Conservation (phyloP, 35 echinoderm and acorn worm genomes). For the Diadema setosum region DNA sequence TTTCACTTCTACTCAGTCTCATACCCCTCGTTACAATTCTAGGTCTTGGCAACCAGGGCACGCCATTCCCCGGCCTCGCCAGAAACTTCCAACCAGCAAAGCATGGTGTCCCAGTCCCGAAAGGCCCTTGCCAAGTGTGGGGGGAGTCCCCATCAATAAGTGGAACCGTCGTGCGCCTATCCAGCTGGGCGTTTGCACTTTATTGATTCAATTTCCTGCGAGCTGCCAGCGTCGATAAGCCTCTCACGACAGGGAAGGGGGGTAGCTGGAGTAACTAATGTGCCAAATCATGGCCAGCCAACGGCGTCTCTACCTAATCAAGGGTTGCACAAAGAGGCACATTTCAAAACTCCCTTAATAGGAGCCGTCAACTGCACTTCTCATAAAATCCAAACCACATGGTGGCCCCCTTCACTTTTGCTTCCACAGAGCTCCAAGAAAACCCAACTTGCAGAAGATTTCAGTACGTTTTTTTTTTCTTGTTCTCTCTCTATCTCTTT, state of each 20-base stretch:
- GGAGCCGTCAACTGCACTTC: constrained; percentile 2
- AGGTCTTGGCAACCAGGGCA: not conserved
- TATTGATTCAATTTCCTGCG: constrained; percentile 22
- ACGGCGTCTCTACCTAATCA: not conserved
- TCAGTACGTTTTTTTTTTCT: no score
- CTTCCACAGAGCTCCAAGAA: not conserved
- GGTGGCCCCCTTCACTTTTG: not conserved
- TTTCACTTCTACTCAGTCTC: not conserved
- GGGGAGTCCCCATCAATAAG: no score
- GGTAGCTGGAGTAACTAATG: not conserved
- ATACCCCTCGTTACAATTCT: not conserved
- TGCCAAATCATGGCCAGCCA: not conserved
- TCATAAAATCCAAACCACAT: not conserved
- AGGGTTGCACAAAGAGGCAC: not conserved
- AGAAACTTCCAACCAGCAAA: no score
- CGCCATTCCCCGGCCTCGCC: not conserved
- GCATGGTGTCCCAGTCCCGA: no score
- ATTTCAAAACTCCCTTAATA: constrained; percentile 5
- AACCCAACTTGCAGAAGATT: no score
- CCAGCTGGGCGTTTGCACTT: constrained; percentile 1
- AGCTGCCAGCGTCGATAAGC: not conserved
- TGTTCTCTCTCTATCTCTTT: no score
- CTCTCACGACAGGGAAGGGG: not conserved
- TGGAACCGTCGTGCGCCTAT: not conserved
- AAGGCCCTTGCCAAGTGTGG: no score